Percentiles rank a stretch among this genome's conserved stretches.
Evolutionary conservation across 2,888 invertebrate genomes (phyloP).

Genomic region (Macrophya annulata): DNA sequence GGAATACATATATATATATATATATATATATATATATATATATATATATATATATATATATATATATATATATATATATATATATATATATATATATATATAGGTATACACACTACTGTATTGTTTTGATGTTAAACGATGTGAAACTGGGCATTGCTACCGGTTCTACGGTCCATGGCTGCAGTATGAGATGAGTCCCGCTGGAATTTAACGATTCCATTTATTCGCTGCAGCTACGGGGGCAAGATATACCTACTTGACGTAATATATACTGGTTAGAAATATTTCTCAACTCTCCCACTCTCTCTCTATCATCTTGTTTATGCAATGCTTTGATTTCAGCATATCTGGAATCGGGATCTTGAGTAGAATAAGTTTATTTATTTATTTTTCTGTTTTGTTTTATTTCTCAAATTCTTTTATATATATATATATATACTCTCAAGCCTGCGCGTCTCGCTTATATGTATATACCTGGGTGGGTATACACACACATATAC

Average conservation of each 20-base stretch:
- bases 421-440: not conserved
- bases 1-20: no score
- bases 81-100: no score
- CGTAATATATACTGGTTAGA: not conserved
- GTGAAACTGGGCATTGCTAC: slow-evolving; percentile 5
- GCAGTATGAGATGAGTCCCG: slow-evolving; percentile 11
- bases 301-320: not conserved
- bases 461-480: no score
- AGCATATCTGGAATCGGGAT: slow-evolving; percentile 35
- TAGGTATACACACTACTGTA: not conserved
- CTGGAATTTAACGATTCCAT: slow-evolving; percentile 22
- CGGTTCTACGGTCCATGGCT: slow-evolving; percentile 11
- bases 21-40: no score
- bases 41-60: no score
- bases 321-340: slow-evolving; percentile 11
- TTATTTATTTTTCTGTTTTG: not conserved
- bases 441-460: no score
- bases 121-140: slow-evolving; percentile 29
- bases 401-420: not conserved
- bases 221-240: not conserved
- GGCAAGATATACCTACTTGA: not conserved
- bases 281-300: not conserved
- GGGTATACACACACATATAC: no score
- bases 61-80: no score
- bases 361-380: not conserved